Base-by-base conservation (phyloP, 2,888 invertebrate genomes). In the Rhagonycha fulva region DNA sequence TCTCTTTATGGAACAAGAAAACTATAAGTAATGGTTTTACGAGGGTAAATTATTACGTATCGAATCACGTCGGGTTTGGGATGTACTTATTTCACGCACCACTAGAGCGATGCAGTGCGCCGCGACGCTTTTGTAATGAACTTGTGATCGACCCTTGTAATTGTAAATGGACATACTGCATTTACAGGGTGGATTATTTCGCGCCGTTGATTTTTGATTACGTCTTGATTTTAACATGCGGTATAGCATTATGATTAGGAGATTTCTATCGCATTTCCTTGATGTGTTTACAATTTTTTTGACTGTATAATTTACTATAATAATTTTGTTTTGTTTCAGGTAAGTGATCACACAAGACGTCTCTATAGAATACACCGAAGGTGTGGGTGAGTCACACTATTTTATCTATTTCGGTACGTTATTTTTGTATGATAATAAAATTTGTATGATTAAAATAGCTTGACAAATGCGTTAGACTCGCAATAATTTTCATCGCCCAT, bases 31-130 rank as follows among this genome's bases (percentile, higher is more conserved):
- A 63, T 68, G 24, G n/a, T 32, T 68, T 68, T 28, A 32, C 47
- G 61, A 26, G 32, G 70, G 32, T 19, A 14, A 47, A 14, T 14
- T 32, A 26, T 12, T 26, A 12, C 19, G 24, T 47, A 26, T 23
- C 47, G 47, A 47, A 67, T 70, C 79, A 81, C 81, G 82, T 66
- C 81, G 80, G 78, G 78, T 72, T 75, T 78, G 79, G 79, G 76
- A 79, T 80, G 79, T 76, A 82, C 83, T 84, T 80, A 85, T 86
- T 86, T 85, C 85, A 85, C 83, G 86, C 84, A 77, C 82, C 84
- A 81, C 68, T 83, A 81, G 82, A 84, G 85, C 85, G 84, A 71
- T 76, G 72, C 79, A 71, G 61, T 68, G 60, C 72, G 74, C 62
- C 70, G 75, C 75, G 75, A 75, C 75, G 77, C 75, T 70, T 71